These are phyloP conservation scores for Thera britannica DNA, from an alignment of 2,888 invertebrate species.

Conservation along the genomic window DNA sequence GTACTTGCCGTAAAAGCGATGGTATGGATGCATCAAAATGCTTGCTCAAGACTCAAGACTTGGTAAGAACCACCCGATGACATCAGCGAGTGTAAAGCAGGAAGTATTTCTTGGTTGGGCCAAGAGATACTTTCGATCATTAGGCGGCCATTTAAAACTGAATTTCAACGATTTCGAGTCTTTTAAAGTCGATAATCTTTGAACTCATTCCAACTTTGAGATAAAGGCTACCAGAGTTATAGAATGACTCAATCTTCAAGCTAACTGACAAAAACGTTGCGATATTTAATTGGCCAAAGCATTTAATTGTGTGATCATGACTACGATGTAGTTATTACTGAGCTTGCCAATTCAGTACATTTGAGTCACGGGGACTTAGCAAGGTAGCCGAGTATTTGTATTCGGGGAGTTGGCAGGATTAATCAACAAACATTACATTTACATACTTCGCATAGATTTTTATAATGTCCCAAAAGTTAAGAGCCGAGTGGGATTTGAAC, in stretches of 20 bases:
- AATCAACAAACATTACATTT: neutral
- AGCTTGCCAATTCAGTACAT: constrained; percentile 1
- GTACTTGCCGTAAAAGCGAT: constrained; percentile 19
- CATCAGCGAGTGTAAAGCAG: neutral
- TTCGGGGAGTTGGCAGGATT: neutral
- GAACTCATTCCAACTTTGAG: neutral
- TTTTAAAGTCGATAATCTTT: neutral
- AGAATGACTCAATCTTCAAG: neutral
- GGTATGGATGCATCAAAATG: constrained; percentile 12
- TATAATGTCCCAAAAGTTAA: too few relatives aligned
- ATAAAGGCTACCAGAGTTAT: neutral
- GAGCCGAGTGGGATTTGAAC: too few relatives aligned
- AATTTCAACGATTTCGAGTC: too few relatives aligned
- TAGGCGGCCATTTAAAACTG: too few relatives aligned
- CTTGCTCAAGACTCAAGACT: neutral
- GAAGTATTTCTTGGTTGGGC: neutral
- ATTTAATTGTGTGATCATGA: neutral
- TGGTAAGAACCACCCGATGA: neutral
- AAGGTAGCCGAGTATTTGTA: neutral
- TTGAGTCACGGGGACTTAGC: constrained; percentile 8
- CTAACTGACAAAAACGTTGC: neutral
- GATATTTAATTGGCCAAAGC: neutral
- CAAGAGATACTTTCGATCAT: too few relatives aligned
- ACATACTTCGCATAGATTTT: neutral
- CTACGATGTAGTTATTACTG: neutral